Base-by-base conservation (phyloP, 2,888 invertebrate species). In the Lasioglossum vierecki region DNA sequence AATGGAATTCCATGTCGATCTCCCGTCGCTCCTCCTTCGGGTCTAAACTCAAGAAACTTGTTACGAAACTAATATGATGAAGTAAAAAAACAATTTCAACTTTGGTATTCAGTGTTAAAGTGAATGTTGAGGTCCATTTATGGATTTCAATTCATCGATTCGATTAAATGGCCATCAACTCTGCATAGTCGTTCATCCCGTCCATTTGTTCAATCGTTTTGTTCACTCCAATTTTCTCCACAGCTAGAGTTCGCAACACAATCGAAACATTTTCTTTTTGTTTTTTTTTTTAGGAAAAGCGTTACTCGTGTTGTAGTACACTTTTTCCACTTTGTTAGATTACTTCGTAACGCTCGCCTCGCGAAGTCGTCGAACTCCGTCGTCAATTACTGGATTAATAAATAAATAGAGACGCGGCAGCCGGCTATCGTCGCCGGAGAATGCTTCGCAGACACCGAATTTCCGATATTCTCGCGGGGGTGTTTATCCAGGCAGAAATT, bases 1-100 rank as follows among this genome's bases (percentile, higher is more conserved):
- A 76, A 88, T 79, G 76, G 83, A 79, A 70, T 87, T 87, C 71
- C 46, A 79, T 57, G 35, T 9, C 63, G 66, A 30, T 41, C 22
- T 68, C 39, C 9, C 22, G n/a, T 57, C n/a, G n/a, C 9, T 57
- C n/a, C n/a, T 57, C n/a, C 53, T 57, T 9, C n/a, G 8, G n/a
- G 4, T 11, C n/a, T 3, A 57, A 57, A 57, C 44, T 11, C 44
- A 11, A 11, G 11, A 44, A 44, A 44, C 44, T 44, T 11, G 11
- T 44, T 11, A 44, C 3, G 44, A 11, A 11, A 11, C 44, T 44
- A 0, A 44, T 44, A 44, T 3, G 44, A 44, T 11, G 44, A 44
- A 44, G 44, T 2, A 11, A 44, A 44, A 44, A 11, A 44, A 11
- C 44, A 44, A 44, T 3, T 44, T 11, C 11, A 2, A 2, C 11